Percentiles rank a stretch among this genome's conserved stretches.
These are phyloP conservation scores for Brachionus angularis DNA, from an alignment of 1,140 invertebrate genomes.

Conservation along the genomic window DNA sequence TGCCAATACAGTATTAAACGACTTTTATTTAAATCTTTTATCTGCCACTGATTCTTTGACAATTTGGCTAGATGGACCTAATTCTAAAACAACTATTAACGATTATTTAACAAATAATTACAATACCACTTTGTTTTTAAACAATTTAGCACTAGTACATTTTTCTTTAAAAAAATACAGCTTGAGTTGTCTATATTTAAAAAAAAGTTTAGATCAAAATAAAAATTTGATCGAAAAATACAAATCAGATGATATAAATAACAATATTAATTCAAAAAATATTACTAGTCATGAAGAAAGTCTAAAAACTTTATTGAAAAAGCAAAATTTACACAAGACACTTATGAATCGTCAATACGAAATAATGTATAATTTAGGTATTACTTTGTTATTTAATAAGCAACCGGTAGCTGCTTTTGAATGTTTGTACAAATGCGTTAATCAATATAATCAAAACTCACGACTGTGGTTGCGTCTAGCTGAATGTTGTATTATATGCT, in stretches of 20 bases:
- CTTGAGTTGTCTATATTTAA: conserved; percentile 18
- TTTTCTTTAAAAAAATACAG: conserved; percentile 38
- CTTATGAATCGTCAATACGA: conserved; percentile 65
- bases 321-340: neutral
- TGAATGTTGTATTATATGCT: conserved; percentile 67
- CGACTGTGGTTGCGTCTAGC: conserved; percentile 84
- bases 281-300: too few species aligned
- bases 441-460: conserved; percentile 79
- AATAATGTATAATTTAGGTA: conserved; percentile 83
- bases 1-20: neutral
- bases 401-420: conserved; percentile 79
- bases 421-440: conserved; percentile 78
- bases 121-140: conserved; percentile 6
- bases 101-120: conserved; percentile 10
- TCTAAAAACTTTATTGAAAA: neutral
- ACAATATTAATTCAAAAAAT: too few species aligned
- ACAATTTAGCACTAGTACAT: conserved; percentile 35
- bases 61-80: neutral
- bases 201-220: conserved; percentile 10
- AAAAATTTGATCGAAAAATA: conserved; percentile 26
- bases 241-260: too few species aligned
- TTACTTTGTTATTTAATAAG: conserved; percentile 74
- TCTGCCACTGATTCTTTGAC: neutral
- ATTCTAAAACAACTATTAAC: neutral
- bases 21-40: conserved; percentile 6